Evolutionary conservation across 2,888 invertebrate genomes (phyloP), one percentile per base, ranked within the genome.

Genomic region (Stramonita haemastoma): DNA sequence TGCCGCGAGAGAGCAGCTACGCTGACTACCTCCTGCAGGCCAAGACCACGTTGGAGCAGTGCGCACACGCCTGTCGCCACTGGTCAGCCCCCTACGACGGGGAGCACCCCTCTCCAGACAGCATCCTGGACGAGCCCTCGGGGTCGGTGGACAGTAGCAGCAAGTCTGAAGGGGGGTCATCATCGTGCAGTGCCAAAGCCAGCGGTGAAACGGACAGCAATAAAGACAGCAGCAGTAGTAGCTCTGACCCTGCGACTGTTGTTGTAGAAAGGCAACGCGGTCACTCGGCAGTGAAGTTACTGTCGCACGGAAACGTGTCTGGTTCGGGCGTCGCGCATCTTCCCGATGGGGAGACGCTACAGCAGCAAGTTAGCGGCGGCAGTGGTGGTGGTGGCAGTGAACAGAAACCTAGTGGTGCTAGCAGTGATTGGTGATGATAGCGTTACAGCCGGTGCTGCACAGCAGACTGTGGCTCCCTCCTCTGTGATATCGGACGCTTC

Each of bases 21-120:
- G 92, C 95, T 81, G 96, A 96, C 56, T 99, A 99, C 96, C 96
- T 99, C 60, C 97, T 97, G 94, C 98, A 98, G 95, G 98, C 98
- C 0, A 97, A 98, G 91, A 97, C 97, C 94, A 97, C 97, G 95
- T 97, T 99, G 89, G 97, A 97, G 56, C 97, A 97, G 17, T 98
- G 98, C 94, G 97, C 97, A 81, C 96, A 97, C 60, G 98, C 98
- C 0, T 98, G 98, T 95, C 95, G 96, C 0, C 96, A 97, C 89
- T 99, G 99, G 99, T 97, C 97, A 11, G 97, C 97, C 91, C 97
- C 97, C 87, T 99, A 98, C 96, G 97, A 98, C 93, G 97, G 97
- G 22, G 96, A 97, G 84, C 96, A 96, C 89, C 96, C 96, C 0
- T 92, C 96, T 4, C 95, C 93, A 26, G 92, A 92, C 73, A 92